Evolutionary conservation across 2,113 vertebrate species (phyloP).

Genomic region (Atherinomorus stipes): DNA sequence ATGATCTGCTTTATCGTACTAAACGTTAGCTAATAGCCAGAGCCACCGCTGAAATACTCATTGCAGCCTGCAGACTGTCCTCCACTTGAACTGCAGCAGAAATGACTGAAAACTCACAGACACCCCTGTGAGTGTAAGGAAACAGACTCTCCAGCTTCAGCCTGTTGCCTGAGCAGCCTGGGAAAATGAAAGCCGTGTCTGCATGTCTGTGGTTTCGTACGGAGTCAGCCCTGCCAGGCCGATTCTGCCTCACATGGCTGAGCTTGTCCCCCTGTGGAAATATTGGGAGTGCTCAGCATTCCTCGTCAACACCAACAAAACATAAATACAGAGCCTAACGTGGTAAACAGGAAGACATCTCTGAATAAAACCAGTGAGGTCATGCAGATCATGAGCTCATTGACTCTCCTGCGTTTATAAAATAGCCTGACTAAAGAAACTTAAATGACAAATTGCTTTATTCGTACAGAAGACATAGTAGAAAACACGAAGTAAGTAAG

Average conservation of each 20-base stretch:
- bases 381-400: constrained; percentile 27
- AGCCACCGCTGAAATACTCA: no score
- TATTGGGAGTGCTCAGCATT: constrained; percentile 29
- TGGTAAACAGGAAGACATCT: neutral
- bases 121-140: neutral
- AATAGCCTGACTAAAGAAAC: constrained; percentile 22
- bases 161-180: constrained; percentile 10
- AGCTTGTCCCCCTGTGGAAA: constrained; percentile 29
- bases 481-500: no score
- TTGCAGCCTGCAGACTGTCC: no score
- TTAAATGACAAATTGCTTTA: neutral
- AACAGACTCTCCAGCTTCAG: neutral
- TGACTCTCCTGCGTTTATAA: constrained; percentile 15
- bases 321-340: neutral
- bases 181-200: constrained; percentile 54
- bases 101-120: neutral
- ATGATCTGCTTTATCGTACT: no score
- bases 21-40: no score
- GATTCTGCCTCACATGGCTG: constrained; percentile 45
- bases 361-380: constrained; percentile 4
- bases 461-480: neutral
- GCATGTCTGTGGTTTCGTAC: constrained; percentile 64
- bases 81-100: no score
- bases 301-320: constrained; percentile 9
- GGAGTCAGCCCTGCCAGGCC: constrained; percentile 27